Conservation (phyloP, 2,888 invertebrate species). For the Diabrotica balteata region DNA sequence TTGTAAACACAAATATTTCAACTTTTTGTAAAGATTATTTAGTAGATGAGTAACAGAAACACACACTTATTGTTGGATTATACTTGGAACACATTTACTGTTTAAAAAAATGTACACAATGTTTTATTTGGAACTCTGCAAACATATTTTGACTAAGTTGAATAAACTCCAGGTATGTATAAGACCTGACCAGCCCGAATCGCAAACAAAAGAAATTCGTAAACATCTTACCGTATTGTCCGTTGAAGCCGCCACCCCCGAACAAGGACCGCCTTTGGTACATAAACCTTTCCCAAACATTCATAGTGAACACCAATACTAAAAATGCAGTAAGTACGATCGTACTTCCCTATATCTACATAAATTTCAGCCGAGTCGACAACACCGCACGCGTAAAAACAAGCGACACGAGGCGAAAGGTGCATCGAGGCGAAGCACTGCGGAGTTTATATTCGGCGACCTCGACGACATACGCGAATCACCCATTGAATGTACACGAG, state of each 20-base stretch:
- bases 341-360: constrained; percentile 14
- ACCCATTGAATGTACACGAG: constrained; percentile 64
- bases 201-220: background rate
- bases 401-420: constrained; percentile 52
- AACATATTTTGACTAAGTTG: background rate
- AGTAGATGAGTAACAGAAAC: too few species aligned
- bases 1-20: too few species aligned
- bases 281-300: constrained; percentile 13
- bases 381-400: constrained; percentile 39
- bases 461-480: constrained; percentile 49
- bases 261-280: background rate
- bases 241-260: background rate
- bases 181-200: constrained; percentile 13
- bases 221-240: constrained; percentile 11
- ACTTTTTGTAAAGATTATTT: too few species aligned
- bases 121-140: too few species aligned
- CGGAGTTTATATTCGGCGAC: constrained; percentile 56
- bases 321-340: constrained; percentile 9
- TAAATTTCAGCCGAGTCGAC: constrained; percentile 26
- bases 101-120: too few species aligned
- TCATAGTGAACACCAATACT: constrained; percentile 14
- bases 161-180: constrained; percentile 3
- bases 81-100: too few species aligned
- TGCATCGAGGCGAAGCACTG: constrained; percentile 66
- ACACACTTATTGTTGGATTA: too few species aligned